phyloP scores from a whole-genome alignment of 1,140 invertebrate species.

The Brachionus plicatilis region DNA sequence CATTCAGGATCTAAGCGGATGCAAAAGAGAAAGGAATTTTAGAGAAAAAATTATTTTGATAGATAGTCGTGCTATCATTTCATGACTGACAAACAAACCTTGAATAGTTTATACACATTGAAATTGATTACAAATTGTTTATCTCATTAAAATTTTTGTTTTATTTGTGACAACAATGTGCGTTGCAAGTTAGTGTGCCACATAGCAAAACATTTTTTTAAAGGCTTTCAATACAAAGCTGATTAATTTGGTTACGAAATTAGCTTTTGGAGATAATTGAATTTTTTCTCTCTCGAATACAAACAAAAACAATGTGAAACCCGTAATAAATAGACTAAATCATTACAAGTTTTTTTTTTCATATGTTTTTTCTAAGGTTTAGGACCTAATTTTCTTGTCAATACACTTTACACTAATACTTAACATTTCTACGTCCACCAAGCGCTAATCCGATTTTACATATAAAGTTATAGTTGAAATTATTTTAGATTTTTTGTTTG shows the following conservation, averaged over 20 bases:
- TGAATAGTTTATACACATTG: not conserved
- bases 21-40: not conserved
- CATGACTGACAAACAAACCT: not conserved
- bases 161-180: slow-evolving; percentile 4
- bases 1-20: not conserved
- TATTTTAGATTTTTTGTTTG: not conserved
- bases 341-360: not conserved
- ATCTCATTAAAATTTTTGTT: slow-evolving; percentile 22
- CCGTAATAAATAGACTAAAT: not conserved
- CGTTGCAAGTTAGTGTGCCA: not conserved
- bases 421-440: not conserved
- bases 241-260: not conserved
- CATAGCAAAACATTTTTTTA: not conserved
- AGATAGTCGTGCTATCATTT: not conserved
- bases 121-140: slow-evolving; percentile 24
- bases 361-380: not conserved
- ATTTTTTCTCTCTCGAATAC: not conserved
- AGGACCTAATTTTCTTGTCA: not conserved
- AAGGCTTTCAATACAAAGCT: not conserved
- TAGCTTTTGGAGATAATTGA: not conserved
- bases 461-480: slow-evolving; percentile 1
- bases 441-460: slow-evolving; percentile 1
- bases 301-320: slow-evolving; percentile 9
- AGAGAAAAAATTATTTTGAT: not conserved
- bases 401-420: slow-evolving; percentile 35